Evolutionary conservation across 92 coral and sea anemone species (phyloP).

Genomic region (Parazoanthus swiftii): DNA sequence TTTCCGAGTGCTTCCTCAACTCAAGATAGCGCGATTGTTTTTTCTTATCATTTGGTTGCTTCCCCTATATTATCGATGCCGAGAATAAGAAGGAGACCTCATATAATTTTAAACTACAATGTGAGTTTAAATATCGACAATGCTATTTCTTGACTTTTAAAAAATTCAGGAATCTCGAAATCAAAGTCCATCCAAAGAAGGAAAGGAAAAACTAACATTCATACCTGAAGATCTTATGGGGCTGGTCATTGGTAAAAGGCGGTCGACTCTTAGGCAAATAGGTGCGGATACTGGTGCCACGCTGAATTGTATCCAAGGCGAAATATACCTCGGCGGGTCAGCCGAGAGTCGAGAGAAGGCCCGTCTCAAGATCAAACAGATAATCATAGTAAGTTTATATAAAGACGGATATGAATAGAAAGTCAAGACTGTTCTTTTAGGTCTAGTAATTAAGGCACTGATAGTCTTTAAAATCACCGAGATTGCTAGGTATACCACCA

Average conservation of each 20-base stretch:
- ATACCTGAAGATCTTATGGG: conserved; percentile 17
- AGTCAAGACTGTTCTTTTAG: too few relatives aligned
- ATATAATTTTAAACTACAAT: too few relatives aligned
- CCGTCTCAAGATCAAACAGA: not conserved
- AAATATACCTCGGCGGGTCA: not conserved
- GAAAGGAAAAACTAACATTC: not conserved
- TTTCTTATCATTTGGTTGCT: not conserved
- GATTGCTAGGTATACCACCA: too few relatives aligned
- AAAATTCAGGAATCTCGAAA: not conserved
- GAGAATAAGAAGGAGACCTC: too few relatives aligned
- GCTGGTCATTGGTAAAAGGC: conserved; percentile 9
- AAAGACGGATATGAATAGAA: too few relatives aligned
- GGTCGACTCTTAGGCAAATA: conserved; percentile 22
- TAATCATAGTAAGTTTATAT: not conserved
- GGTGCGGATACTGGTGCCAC: not conserved
- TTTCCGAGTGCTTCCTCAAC: too few relatives aligned
- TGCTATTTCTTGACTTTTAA: not conserved
- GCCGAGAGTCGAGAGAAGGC: not conserved
- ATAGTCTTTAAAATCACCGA: too few relatives aligned
- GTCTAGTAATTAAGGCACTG: too few relatives aligned
- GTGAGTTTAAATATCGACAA: too few relatives aligned
- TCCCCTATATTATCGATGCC: not conserved
- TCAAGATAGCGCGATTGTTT: too few relatives aligned
- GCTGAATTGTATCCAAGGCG: not conserved
- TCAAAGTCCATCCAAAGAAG: not conserved